Base-by-base conservation (phyloP, 2,888 invertebrate genomes). In the Reticulitermes lucifugus region DNA sequence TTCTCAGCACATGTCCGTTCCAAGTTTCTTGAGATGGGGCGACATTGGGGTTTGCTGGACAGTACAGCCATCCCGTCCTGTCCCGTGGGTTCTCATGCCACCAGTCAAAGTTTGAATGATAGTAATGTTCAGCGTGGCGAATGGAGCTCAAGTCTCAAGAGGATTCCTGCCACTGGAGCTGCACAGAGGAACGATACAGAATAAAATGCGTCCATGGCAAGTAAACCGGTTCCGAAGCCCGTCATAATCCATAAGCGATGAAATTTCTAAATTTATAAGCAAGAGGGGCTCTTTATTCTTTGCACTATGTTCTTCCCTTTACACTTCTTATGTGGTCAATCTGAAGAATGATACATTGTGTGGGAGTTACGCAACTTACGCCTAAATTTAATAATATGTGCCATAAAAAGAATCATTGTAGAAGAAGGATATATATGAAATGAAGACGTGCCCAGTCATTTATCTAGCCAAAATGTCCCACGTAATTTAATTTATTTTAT, bases 91-190 rank as follows among this genome's bases (percentile, higher is more conserved):
- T 77, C 51, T 77, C 77, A 77, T 46, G 77, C 22, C 77, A 46
- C 46, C 41, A 46, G 77, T 43, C 77, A 43, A 46, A 77, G 46
- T 77, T 77, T 77, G 77, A 77, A 46, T 46, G 77, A 77, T 77
- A n/a, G 51, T 41, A 73, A 18, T 41, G 73, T 73, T 73, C 73
- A 7, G 41, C 41, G 41, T 77, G 77, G 77, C 77, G 46, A 77
- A 77, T 77, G 77, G 77, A 77, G 46, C 77, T 46, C 46, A 10
- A n/a, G 9, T 46, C 77, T 46, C 77, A 46, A 10, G 77, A 46
- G 77, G 46, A 21, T 73, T 21, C 73, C 18, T 18, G 18, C 18
- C 55, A 18, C 55, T 18, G 55, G 14, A 7, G 65, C 65, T 25
- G 12, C 65, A 65, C 7, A 25, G 14, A 6, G n/a, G 65, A n/a